Base-by-base conservation (phyloP, 2,888 invertebrate species). In the Eubasilissa splendida region DNA sequence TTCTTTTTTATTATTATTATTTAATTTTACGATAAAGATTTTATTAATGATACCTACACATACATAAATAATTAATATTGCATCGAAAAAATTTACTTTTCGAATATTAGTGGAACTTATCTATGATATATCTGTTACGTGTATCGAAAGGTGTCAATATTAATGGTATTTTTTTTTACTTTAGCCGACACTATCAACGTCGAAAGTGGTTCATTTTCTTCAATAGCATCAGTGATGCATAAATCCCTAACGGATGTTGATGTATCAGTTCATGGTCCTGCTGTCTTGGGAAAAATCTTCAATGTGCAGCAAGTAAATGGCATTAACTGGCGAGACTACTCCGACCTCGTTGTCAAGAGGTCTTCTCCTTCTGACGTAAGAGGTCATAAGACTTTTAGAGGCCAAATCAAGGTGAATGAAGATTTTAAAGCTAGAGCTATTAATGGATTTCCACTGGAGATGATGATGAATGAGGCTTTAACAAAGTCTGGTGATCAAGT, bases 361-460 rank as follows among this genome's bases (percentile, higher is more conserved):
- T 58, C 70, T 3, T 9, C n/a, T 7, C 71, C 78, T 10, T 22
- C 42, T 22, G 70, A 59, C 4, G 79, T 83, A 7, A 54, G 53
- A 33, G 84, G 84, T 7, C 73, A 42, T 5, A 84, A 84, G 74
- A 76, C 73, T 4, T 83, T 84, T 73, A 76, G 75, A 70, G 76
- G 80, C 10, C 80, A 80, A 2, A 56, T 81, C 2, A 59, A 70
- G 2, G 82, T 83, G 7, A 33, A 66, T 9, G 54, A 53, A 4
- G 78, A 82, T 12, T 80, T 84, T 56, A 42, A 60, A 10, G 52
- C 58, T 11, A 11, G 22, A 12, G 12, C 7, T 0, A 22, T 84
- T 5, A 81, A 83, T 54, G 79, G 54, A 42, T 10, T 80, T 10
- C 79, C 80, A 10, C 65, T 83, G 9, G 74, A 74, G 42, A 84